Evolutionary conservation across 2,113 vertebrate genomes (phyloP), one percentile per base, ranked within the genome.

Genomic region (Australoheros scitulus): DNA sequence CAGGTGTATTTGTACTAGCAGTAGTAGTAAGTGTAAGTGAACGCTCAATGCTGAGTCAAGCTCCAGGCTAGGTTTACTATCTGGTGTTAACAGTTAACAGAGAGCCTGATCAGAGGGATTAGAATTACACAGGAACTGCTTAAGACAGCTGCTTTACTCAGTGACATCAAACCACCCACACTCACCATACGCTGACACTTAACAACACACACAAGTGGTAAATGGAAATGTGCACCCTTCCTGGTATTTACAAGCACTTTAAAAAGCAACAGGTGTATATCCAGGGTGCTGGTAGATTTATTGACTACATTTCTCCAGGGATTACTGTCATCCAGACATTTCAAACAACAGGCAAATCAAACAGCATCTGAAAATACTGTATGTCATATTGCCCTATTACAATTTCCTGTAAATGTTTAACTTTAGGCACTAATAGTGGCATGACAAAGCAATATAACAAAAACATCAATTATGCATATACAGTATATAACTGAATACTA

Each of bases 21-120:
- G 26, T n/a, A 34, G 18, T 34, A 55, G 36, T 56, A 18, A 32
- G 72, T 63, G 60, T 64, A 75, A 59, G 77, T 80, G 64, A 59
- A 32, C 24, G 38, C 77, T 34, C 52, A 65, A 50, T 10, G 5
- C 74, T 84, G 78, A 85, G 89, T 84, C 43, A 5, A 81, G 80
- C 88, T 89, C 76, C 68, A 55, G 87, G 89, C 83, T 88, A 82
- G 85, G 65, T 91, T 91, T 92, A 89, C 88, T 86, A 90, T 91
- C 85, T 88, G 80, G 50, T 93, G 88, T 93, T 92, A 87, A 90
- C 91, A 89, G 89, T 93, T 92, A 87, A 89, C 91, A 89, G 87
- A 80, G 72, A 43, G 84, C 24, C 84, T 78, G 92, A 91, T 92
- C 90, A 91, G 83, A 86, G 86, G 90, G 86, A 92, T 92, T 90